These are phyloP conservation scores for Perca schrenkii DNA, from an alignment of 2,113 vertebrate genomes.

Conservation along the genomic window DNA sequence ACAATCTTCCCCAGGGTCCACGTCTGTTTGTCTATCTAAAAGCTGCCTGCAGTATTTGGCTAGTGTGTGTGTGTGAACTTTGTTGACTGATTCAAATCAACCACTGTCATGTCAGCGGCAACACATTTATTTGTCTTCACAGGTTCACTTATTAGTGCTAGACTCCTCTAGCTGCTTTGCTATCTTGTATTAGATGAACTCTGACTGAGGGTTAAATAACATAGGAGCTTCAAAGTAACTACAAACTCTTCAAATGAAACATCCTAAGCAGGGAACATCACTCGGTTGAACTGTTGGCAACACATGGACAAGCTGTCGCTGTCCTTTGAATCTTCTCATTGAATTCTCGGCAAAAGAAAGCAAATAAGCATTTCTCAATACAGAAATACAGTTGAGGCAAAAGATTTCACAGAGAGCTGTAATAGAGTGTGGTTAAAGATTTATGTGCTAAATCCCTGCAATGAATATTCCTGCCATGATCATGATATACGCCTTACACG, in stretches of 20 bases:
- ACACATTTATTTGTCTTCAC: constrained; percentile 52
- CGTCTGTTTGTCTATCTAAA: constrained; percentile 50
- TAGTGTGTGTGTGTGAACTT: constrained; percentile 62
- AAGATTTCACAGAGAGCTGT: background rate
- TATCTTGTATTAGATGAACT: background rate
- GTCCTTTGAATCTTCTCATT: background rate
- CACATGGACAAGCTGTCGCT: background rate
- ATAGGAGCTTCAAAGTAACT: background rate
- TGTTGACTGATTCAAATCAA: constrained; percentile 32
- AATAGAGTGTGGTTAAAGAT: background rate
- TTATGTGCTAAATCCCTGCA: background rate
- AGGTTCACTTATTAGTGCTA: background rate
- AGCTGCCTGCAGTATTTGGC: constrained; percentile 74
- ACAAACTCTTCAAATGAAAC: background rate
- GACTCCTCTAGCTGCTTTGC: background rate
- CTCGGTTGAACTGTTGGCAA: background rate
- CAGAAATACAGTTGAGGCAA: background rate
- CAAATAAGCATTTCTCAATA: too few species aligned
- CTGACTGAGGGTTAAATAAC: constrained; percentile 4
- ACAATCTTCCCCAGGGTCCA: constrained; percentile 4
- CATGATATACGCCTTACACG: background rate
- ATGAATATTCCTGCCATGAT: background rate
- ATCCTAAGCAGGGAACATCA: background rate
- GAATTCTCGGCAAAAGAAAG: background rate
- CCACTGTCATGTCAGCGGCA: constrained; percentile 9